Evolutionary conservation across 2,888 invertebrate genomes (phyloP), one percentile per base, ranked within the genome.

Genomic region (Strigamia maritima): DNA sequence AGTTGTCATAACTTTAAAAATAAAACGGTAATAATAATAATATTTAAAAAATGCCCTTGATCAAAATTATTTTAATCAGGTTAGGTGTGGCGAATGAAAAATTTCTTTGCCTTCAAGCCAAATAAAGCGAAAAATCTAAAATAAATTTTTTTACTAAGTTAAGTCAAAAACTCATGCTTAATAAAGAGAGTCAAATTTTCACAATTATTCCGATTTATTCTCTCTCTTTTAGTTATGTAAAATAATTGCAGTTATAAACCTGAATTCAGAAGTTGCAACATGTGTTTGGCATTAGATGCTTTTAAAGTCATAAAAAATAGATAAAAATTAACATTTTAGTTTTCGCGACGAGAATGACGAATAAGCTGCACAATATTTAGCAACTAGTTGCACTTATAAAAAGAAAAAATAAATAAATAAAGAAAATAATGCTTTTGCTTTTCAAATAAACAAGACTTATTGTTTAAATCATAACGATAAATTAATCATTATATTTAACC

Each of bases 31-130:
- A 26, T 70, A 70, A 54, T 54, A 54, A 54, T 44, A 44, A 44
- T 12, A 54, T 19, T n/a, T n/a, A 22, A 70, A 70, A 70, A 70
- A 28, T 70, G 70, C 70, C 70, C 70, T 70, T 70, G 70, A 70
- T 70, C 70, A 26, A 70, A 70, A 70, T 70, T 70, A 70, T 70
- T 70, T 70, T 70, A 70, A 70, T 70, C 70, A 70, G 70, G 28
- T 70, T 70, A 70, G 70, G 70, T 70, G 70, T 70, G 70, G 70
- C 70, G 70, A 70, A 70, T 70, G 70, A 70, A 70, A 70, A 70
- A 70, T 70, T 70, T 70, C 28, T 70, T 70, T 70, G 70, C 70
- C 70, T 70, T 70, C 26, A 3, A 70, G 70, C 70, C 2, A 70
- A 10, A 70, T 14, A 26, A 2, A 35, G 35, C 6, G 31, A 31